Base-by-base conservation (phyloP, 2,797 vertebrate species). In the Acanthiza pusilla region DNA sequence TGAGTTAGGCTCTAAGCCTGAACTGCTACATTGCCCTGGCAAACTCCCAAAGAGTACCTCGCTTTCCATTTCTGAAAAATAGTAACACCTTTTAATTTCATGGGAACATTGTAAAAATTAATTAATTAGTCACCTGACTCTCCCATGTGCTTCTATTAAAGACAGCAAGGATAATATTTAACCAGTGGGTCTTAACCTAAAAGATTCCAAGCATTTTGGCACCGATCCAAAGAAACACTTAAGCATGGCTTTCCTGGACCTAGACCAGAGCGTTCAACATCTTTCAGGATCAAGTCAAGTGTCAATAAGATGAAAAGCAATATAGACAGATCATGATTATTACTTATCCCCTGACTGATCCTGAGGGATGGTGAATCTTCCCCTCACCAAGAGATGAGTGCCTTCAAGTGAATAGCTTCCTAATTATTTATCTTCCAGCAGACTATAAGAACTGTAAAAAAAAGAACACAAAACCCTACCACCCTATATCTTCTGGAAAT, bases 211-310 rank as follows among this genome's bases (percentile, higher is more conserved):
- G 53, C 22, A 50, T 84, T 93, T 88, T 79, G 94, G 85, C 83
- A 88, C 25, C 78, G 45, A 81, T 67, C 62, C 91, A 92, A 86
- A 63, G 67, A 55, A 91, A 88, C 76, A 95, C 88, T 93, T 91
- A 88, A 93, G 78, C 29, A 71, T 47, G 53, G 51, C 32, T 70
- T 91, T 94, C 55, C 70, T 95, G 94, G 91, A 92, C 48, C n/a
- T 55, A 21, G 66, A 92, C 62, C 85, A 96, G 63, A 79, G 63
- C 17, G 84, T 88, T 95, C 70, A 96, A 50, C 85, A 92, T 93
- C 83, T 76, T 92, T 90, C 85, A 95, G 83, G 85, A 96, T 91
- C 53, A 78, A 94, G 80, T 55, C 82, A 85, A 82, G 63, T 65
- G 55, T 87, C 32, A 13, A n/a, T 79, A 84, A 81, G 70, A 88